Evolutionary conservation across 2,113 vertebrate genomes (phyloP).

Genomic region (Vombatus ursinus): DNA sequence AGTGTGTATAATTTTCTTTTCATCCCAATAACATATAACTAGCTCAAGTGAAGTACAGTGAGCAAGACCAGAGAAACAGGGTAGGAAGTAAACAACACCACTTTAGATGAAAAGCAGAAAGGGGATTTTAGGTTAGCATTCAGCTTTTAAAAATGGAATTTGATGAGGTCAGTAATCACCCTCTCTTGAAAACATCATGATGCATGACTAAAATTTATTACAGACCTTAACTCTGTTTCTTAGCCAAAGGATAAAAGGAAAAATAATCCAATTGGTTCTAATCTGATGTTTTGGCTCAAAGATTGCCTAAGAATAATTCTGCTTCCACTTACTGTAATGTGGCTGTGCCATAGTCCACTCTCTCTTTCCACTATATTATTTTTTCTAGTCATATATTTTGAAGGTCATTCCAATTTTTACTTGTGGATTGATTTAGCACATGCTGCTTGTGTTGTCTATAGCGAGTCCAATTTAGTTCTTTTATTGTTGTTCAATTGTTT

Average conservation of each 20-base stretch:
- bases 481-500: neutral
- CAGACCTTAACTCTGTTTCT: constrained; percentile 25
- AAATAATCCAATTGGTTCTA: constrained; percentile 32
- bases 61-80: constrained; percentile 7
- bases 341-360: neutral
- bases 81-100: neutral
- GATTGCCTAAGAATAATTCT: neutral
- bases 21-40: neutral
- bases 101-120: constrained; percentile 26
- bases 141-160: constrained; percentile 24
- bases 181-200: constrained; percentile 12
- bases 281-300: neutral
- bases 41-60: neutral
- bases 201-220: constrained; percentile 1
- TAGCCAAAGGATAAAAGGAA: constrained; percentile 36
- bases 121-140: neutral
- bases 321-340: neutral
- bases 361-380: neutral
- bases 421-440: neutral
- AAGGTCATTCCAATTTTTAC: neutral
- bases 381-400: neutral
- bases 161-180: neutral
- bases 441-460: neutral
- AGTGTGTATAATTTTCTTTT: neutral
- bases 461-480: neutral